Base-by-base conservation (phyloP, 1,140 invertebrate species). In the Penaeus indicus region DNA sequence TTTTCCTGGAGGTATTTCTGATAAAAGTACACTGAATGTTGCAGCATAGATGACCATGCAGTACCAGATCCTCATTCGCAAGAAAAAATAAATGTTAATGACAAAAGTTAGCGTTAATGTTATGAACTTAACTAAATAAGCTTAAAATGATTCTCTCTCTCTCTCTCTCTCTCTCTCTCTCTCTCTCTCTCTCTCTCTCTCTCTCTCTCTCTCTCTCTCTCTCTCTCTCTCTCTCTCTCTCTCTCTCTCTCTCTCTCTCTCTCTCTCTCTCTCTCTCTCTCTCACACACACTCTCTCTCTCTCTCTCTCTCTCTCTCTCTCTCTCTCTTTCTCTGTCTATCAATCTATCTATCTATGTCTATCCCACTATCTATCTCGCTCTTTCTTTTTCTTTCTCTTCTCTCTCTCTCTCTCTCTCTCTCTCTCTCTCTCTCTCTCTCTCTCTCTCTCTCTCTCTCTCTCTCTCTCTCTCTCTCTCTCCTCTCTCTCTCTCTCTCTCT, bases 361-460 rank as follows among this genome's bases (percentile, higher is more conserved):
- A 18, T 8, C 61, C n/a, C 21, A 3, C 25, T 19, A n/a, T 27
- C 19, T 63, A 1, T 27, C 61, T 63, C 27, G 13, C 32, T 63
- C 60, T 32, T 21, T 63, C 60, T 80, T 27, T 78, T 5, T 78
- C 75, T 78, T 25, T 78, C 75, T 78, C 75, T 54, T 78, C 75
- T 78, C 75, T 78, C 75, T 78, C 75, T 78, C 75, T 78, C 75
- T 78, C 75, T 78, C 75, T 78, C 75, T 78, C 75, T 78, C 75
- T 78, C 75, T 78, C 75, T 78, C 75, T 78, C 75, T 69, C 67
- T 69, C 67, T 69, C 67, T 69, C 67, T 69, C 67, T 69, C 67
- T 69, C 67, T 69, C 67, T 69, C 67, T 69, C 67, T 69, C 10
- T 69, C 18, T 13, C 18, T 69, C 67, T 13, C 8, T 18, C 67